Base-by-base conservation (phyloP, 2,888 invertebrate species). In the Synanthedon andrenaeformis region DNA sequence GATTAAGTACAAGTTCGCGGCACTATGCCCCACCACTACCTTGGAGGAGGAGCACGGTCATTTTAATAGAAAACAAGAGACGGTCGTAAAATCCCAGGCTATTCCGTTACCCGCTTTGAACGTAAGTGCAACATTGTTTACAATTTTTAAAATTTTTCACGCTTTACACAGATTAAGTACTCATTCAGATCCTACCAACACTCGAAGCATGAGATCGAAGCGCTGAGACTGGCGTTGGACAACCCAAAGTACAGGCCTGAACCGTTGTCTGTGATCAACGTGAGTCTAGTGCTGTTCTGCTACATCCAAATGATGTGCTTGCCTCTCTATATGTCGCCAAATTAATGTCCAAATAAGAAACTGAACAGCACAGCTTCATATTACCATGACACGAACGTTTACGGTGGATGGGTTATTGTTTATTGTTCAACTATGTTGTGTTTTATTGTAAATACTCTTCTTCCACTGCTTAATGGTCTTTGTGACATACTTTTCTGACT, bases 1-100 rank as follows among this genome's bases (percentile, higher is more conserved):
- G 94, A 93, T 94, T 71, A 93, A 92, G 71, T 94, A 93, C 88
- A 92, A 89, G 75, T 94, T 94, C 78, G 89, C 90, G 53, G 91
- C 91, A 57, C 90, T 93, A 84, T 92, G 92, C 72, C 91, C 92
- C 49, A 88, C 88, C 79, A 82, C 90, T 70, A 89, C 87, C 67
- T 88, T 90, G 72, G 89, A 91, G 71, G 92, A 93, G 64, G 86
- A 52, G 11, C 28, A 12, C 17, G 49, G 14, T 10, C 42, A 69
- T 79, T 88, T 76, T 82, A 88, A 69, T 85, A 90, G 74, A 81
- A 90, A 83, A 90, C 90, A 79, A 80, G 90, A 76, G 82, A 89
- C 59, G 59, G 64, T 74, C 52, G 61, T 68, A 35, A 75, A 88
- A 86, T 89, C 70, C 83, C 90, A 72, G 90, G 92, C 79, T 86